Conservation (phyloP, 2,113 vertebrate species). For the Datnioides undecimradiatus region DNA sequence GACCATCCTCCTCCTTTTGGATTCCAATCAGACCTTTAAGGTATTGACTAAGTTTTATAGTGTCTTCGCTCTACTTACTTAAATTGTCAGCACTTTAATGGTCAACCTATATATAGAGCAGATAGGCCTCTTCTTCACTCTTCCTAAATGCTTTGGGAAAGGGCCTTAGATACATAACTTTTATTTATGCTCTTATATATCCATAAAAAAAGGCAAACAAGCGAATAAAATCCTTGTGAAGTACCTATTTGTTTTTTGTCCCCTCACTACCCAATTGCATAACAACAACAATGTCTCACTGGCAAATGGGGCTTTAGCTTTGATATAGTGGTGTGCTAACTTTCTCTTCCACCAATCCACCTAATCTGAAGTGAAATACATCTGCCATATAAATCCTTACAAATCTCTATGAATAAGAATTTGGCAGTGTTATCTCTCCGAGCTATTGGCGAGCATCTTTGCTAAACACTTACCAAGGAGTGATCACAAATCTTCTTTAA, state of each 20-base stretch:
- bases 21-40: neutral
- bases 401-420: conserved; percentile 63
- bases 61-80: neutral
- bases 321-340: conserved; percentile 48
- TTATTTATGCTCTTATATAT: conserved; percentile 45
- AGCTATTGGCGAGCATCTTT: conserved; percentile 59
- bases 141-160: conserved; percentile 32
- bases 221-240: conserved; percentile 34
- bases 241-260: conserved; percentile 47
- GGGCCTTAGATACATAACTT: neutral
- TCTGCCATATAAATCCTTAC: conserved; percentile 60
- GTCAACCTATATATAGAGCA: conserved; percentile 1
- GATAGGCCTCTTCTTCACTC: neutral
- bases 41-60: conserved; percentile 5
- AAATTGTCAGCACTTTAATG: conserved; percentile 17
- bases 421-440: conserved; percentile 62
- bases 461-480: conserved; percentile 61
- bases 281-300: conserved; percentile 27
- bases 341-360: conserved; percentile 39
- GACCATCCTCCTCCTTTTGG: neutral
- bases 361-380: conserved; percentile 72
- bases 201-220: conserved; percentile 32
- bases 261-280: conserved; percentile 16
- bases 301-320: conserved; percentile 35
- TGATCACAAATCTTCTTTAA: conserved; percentile 66